These are phyloP conservation scores for Gallinago undulata DNA, from an alignment of 2,113 vertebrate genomes.

Conservation along the genomic window DNA sequence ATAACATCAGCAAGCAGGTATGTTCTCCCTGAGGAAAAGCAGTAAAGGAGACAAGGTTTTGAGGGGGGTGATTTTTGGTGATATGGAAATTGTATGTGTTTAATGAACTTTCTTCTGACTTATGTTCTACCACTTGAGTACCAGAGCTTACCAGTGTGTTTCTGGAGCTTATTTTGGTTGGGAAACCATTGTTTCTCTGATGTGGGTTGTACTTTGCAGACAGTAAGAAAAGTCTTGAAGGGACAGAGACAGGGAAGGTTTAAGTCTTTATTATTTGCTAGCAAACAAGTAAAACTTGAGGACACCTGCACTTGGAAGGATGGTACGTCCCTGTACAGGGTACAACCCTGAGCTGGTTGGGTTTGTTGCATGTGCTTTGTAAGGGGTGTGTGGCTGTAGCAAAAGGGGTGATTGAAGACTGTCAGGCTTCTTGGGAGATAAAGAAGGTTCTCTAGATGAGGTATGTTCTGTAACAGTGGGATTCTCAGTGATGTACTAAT, in stretches of 20 bases:
- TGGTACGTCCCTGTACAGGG: too few species aligned
- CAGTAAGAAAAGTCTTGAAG: background rate
- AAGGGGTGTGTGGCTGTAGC: background rate
- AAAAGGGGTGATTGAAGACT: background rate
- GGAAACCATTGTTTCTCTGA: background rate
- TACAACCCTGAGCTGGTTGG: background rate
- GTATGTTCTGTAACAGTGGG: background rate
- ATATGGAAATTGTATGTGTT: background rate
- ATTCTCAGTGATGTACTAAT: background rate
- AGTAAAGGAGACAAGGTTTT: background rate
- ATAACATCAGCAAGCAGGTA: background rate
- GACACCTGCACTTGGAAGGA: background rate
- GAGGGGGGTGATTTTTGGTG: background rate
- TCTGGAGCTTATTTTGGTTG: background rate
- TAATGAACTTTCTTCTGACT: background rate
- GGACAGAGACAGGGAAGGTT: background rate
- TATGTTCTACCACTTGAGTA: background rate
- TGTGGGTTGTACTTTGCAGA: background rate
- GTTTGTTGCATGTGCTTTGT: background rate
- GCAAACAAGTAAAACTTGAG: background rate
- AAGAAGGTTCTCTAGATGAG: background rate
- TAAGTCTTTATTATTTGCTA: background rate
- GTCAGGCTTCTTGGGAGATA: background rate
- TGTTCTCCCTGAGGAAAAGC: background rate
- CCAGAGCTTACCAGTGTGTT: background rate